Percentiles rank a stretch among this genome's conserved stretches.
phyloP scores from a whole-genome alignment of 2,888 invertebrate genomes.

The Cecidostiba fungosa region DNA sequence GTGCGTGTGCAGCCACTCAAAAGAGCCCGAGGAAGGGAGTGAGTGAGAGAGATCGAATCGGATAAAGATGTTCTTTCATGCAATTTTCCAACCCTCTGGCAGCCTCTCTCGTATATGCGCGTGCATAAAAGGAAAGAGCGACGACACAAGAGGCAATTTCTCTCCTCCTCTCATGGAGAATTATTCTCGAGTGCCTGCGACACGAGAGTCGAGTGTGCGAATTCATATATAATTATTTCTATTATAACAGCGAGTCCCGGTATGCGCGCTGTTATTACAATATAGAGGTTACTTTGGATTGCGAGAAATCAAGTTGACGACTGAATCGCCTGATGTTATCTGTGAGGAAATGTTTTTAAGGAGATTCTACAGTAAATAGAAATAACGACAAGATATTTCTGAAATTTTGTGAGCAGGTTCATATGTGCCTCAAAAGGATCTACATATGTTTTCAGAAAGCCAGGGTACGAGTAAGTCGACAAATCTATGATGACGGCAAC shows the following conservation, averaged over 20 bases:
- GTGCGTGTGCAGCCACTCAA: not conserved
- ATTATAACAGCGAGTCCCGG: not conserved
- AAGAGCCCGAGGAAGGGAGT: not conserved
- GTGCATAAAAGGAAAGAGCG: slow-evolving; percentile 1
- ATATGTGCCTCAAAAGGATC: no score
- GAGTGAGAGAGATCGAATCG: slow-evolving; percentile 28
- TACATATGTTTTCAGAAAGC: no score
- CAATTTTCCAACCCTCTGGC: slow-evolving; percentile 7
- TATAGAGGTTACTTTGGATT: not conserved
- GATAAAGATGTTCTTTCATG: slow-evolving; percentile 50
- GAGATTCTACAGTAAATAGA: no score
- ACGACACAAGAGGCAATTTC: slow-evolving; percentile 6
- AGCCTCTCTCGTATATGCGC: no score
- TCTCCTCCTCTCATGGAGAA: not conserved
- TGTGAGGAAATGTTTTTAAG: no score
- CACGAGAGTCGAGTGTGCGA: slow-evolving; percentile 33
- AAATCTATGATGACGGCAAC: no score
- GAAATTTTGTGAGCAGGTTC: no score
- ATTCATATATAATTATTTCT: slow-evolving; percentile 1
- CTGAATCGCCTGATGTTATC: no score
- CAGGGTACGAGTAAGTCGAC: no score
- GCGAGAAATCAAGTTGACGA: slow-evolving; percentile 16
- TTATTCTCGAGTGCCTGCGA: not conserved
- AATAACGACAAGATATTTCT: no score
- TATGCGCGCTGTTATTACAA: no score